Percentiles rank a stretch among this genome's conserved stretches.
Conservation (phyloP, 2,797 vertebrate genomes). For the Cirrhinus mrigala region DNA sequence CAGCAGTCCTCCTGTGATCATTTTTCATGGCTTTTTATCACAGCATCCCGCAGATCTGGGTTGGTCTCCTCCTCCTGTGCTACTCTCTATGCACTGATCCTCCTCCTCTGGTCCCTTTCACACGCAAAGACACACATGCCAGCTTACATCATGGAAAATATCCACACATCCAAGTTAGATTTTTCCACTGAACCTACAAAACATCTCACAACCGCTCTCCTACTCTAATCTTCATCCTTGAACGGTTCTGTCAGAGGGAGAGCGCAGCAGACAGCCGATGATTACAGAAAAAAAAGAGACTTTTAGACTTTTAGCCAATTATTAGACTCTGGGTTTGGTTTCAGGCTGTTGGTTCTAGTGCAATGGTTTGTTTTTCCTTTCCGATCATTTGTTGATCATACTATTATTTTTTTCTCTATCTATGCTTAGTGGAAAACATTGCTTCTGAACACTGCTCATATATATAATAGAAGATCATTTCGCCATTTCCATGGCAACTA, state of each 20-base stretch:
- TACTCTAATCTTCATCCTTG: slow-evolving; percentile 42
- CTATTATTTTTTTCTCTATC: slow-evolving; percentile 5
- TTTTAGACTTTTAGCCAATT: slow-evolving; percentile 30
- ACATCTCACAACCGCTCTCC: slow-evolving; percentile 51
- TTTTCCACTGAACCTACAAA: slow-evolving; percentile 48
- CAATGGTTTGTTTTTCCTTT: slow-evolving; percentile 5
- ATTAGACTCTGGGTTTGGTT: slow-evolving; percentile 2
- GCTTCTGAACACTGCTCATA: slow-evolving; percentile 37
- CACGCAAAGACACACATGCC: slow-evolving; percentile 7
- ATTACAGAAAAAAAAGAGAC: slow-evolving; percentile 22
- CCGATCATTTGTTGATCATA: slow-evolving; percentile 21
- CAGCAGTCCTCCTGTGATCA: not conserved
- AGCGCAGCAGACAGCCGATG: not conserved
- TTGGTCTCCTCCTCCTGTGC: slow-evolving; percentile 36
- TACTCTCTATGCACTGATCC: slow-evolving; percentile 35
- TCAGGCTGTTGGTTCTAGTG: not conserved
- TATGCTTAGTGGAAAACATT: slow-evolving; percentile 20
- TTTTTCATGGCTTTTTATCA: slow-evolving; percentile 43
- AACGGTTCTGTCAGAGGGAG: slow-evolving; percentile 22
- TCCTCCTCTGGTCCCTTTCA: slow-evolving; percentile 9
- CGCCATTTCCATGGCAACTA: slow-evolving; percentile 59
- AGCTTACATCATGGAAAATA: slow-evolving; percentile 59
- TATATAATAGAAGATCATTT: slow-evolving; percentile 55
- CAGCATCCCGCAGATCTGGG: slow-evolving; percentile 37
- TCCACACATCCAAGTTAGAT: slow-evolving; percentile 37